A percentile compares a stretch with the other conserved stretches of the same genome.
Conservation (phyloP, 1,140 invertebrate genomes). For the Tribolium castaneum region DNA sequence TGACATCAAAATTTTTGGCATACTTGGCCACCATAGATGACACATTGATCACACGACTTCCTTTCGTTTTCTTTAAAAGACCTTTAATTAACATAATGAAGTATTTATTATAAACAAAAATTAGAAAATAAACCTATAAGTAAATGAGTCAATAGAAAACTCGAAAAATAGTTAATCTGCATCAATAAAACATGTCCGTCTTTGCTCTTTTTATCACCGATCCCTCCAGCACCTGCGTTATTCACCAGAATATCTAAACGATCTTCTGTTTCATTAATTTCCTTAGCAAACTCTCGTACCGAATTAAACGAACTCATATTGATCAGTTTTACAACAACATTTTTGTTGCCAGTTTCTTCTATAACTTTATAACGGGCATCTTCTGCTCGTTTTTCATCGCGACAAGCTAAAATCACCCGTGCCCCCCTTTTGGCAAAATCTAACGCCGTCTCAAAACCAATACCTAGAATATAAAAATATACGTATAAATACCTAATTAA, state of each 20-base stretch:
- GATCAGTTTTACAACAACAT: constrained; percentile 71
- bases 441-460: constrained; percentile 78
- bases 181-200: constrained; percentile 67
- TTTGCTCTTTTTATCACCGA: constrained; percentile 60
- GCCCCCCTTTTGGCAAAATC: too few species aligned
- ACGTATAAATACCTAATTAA: too few species aligned
- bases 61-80: constrained; percentile 67
- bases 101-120: too few species aligned
- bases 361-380: constrained; percentile 71
- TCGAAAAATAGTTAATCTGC: constrained; percentile 69
- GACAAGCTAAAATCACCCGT: constrained; percentile 79
- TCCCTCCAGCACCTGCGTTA: too few species aligned
- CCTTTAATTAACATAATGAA: constrained; percentile 32
- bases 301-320: constrained; percentile 73
- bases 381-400: constrained; percentile 75
- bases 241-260: too few species aligned
- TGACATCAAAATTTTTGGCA: constrained; percentile 70
- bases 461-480: constrained; percentile 61
- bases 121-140: too few species aligned
- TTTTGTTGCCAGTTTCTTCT: constrained; percentile 65
- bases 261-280: too few species aligned
- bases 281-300: constrained; percentile 70
- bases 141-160: constrained; percentile 68
- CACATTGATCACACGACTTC: constrained; percentile 76
- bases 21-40: constrained; percentile 73